Percentiles rank a stretch among this genome's conserved stretches.
phyloP scores from a whole-genome alignment of 92 coral and sea anemone genomes.

The Blastomussa wellsi region DNA sequence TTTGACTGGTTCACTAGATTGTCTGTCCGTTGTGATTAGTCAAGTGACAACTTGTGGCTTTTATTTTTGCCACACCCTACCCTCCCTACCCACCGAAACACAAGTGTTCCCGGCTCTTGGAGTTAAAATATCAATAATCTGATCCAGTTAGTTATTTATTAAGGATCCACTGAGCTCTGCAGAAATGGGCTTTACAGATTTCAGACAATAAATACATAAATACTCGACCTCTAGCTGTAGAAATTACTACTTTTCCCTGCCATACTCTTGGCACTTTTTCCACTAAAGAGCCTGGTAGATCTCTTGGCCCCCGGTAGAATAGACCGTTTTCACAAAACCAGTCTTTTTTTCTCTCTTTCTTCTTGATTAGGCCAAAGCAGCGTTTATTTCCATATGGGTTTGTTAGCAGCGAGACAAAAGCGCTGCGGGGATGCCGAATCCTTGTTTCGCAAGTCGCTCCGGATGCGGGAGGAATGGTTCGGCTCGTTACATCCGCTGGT shows the following conservation, averaged over 20 bases:
- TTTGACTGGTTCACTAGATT: no score
- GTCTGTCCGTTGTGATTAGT: no score
- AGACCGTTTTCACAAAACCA: neutral
- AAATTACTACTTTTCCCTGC: neutral
- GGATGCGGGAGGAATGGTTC: conserved; percentile 84
- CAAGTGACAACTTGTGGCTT: no score
- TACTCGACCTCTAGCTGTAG: no score
- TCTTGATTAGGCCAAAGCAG: conserved; percentile 9
- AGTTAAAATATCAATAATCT: no score
- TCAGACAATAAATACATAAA: no score
- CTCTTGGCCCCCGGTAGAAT: neutral
- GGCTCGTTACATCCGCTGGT: conserved; percentile 89
- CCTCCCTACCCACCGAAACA: no score
- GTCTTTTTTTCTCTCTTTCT: neutral
- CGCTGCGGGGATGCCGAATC: conserved; percentile 75
- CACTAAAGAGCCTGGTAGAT: neutral
- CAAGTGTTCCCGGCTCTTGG: no score
- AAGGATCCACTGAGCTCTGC: no score
- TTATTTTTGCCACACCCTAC: no score
- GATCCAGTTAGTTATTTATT: no score
- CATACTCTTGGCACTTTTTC: neutral
- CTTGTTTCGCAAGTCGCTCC: conserved; percentile 70
- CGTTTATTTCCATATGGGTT: conserved; percentile 77
- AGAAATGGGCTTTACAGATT: no score
- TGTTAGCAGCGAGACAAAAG: conserved; percentile 74